Conservation (phyloP, 2,888 invertebrate species). For the Zele albiditarsus region DNA sequence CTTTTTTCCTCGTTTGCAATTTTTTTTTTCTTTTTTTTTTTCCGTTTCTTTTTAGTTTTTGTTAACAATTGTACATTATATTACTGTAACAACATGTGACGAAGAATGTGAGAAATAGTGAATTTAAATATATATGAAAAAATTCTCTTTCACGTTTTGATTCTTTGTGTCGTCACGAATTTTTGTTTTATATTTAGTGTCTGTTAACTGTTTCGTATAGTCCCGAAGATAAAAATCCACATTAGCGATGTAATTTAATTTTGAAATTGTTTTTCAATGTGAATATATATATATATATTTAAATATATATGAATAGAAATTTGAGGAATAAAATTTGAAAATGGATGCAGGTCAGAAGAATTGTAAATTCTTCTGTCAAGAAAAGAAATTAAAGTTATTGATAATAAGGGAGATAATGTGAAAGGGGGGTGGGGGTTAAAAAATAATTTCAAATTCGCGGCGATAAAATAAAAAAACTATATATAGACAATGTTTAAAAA, state of each 20-base stretch:
- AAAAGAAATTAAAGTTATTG: no score
- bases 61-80: constrained; percentile 11
- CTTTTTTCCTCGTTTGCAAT: no score
- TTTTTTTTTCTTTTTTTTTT: not conserved
- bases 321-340: not conserved
- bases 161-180: constrained; percentile 1
- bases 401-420: not conserved
- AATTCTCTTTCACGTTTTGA: not conserved
- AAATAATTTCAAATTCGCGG: not conserved
- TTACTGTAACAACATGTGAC: constrained; percentile 17
- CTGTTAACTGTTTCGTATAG: constrained; percentile 1
- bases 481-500: not conserved
- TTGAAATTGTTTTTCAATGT: not conserved
- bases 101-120: not conserved
- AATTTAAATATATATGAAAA: not conserved
- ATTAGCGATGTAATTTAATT: constrained; percentile 16
- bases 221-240: constrained; percentile 3
- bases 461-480: no score
- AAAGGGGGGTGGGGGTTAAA: not conserved
- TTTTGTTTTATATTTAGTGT: constrained; percentile 4
- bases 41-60: not conserved
- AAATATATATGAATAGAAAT: not conserved
- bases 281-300: not conserved
- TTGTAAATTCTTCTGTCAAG: no score
- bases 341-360: no score